Percentiles rank a stretch among this genome's conserved stretches.
phyloP scores from a whole-genome alignment of 2,113 vertebrate genomes.

The Pangasianodon gigas region DNA sequence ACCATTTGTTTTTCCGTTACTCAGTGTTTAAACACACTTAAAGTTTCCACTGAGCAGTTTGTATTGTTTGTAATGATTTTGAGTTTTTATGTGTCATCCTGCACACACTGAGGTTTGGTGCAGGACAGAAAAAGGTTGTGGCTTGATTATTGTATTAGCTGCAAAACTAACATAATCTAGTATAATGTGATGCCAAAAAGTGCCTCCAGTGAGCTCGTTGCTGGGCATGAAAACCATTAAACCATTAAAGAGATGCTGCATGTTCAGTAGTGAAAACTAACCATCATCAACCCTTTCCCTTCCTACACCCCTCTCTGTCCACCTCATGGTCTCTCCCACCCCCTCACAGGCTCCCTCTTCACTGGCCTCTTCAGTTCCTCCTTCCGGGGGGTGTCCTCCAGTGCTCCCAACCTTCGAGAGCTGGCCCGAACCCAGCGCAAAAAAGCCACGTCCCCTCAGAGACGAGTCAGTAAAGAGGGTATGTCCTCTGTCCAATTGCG shows the following conservation, averaged over 20 bases:
- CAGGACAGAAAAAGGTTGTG: neutral
- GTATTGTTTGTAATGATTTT: neutral
- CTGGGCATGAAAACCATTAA: neutral
- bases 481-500: constrained; percentile 69
- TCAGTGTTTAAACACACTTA: constrained; percentile 21
- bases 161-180: neutral
- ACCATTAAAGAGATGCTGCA: constrained; percentile 54
- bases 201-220: constrained; percentile 1
- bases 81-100: neutral
- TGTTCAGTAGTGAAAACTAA: constrained; percentile 78
- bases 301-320: constrained; percentile 39
- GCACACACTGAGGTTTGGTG: neutral
- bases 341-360: constrained; percentile 87
- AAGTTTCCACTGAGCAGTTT: neutral
- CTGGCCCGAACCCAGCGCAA: constrained; percentile 92
- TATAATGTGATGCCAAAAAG: neutral
- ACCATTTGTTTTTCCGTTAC: constrained; percentile 5
- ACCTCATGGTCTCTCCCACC: constrained; percentile 53
- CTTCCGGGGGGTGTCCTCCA: constrained; percentile 92
- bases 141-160: neutral
- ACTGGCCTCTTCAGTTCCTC: constrained; percentile 97
- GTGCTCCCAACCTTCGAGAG: constrained; percentile 96
- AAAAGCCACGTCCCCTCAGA: constrained; percentile 85
- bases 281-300: constrained; percentile 30
- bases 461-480: constrained; percentile 90